phyloP scores from a whole-genome alignment of 2,888 invertebrate species.

The Alitta virens region DNA sequence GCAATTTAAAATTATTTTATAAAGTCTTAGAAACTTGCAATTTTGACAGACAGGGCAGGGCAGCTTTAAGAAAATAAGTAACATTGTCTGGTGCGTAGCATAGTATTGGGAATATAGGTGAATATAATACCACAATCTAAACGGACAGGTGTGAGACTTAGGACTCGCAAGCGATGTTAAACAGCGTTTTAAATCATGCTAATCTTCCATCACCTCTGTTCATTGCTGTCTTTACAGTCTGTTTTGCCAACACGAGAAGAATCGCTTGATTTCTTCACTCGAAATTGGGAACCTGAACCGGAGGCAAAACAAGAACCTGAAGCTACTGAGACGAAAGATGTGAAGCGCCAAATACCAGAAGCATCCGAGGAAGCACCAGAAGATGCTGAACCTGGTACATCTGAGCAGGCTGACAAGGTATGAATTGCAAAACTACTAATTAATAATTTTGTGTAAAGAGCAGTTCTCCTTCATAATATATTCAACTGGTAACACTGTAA shows the following conservation, averaged over 20 bases:
- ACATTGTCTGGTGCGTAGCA: no score
- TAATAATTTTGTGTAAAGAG: not conserved
- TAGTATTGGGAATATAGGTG: no score
- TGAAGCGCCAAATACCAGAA: constrained; percentile 1
- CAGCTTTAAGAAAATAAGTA: no score
- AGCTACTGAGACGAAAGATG: constrained; percentile 18
- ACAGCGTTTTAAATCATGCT: no score
- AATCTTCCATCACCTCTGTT: not conserved
- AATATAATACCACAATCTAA: no score
- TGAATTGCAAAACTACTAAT: not conserved
- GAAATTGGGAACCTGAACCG: constrained; percentile 51
- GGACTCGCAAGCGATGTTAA: no score
- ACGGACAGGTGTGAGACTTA: no score
- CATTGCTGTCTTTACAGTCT: constrained; percentile 3
- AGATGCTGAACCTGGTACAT: not conserved
- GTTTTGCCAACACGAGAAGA: constrained; percentile 47
- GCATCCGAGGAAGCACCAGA: not conserved
- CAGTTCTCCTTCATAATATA: no score
- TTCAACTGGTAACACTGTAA: no score
- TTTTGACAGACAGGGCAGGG: no score
- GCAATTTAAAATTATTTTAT: no score
- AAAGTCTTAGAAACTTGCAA: no score
- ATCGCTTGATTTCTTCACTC: constrained; percentile 59
- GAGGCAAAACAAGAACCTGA: constrained; percentile 31
- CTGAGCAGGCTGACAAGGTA: not conserved